phyloP scores from a whole-genome alignment of 2,888 invertebrate species.

The Chaetogeoica ovagalla region DNA sequence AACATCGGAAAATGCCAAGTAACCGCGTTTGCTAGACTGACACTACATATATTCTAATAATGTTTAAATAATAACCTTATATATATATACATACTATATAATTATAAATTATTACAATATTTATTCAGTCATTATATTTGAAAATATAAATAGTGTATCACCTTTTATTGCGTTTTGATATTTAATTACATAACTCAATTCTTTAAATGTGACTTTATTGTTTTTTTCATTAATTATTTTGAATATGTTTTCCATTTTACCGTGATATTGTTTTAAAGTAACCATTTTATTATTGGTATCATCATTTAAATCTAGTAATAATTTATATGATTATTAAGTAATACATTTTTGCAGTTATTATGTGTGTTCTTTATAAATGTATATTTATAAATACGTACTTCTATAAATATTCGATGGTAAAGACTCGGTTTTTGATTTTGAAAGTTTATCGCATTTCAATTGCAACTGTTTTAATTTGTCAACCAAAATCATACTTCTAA shows the following conservation, averaged over 20 bases:
- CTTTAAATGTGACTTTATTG: neutral
- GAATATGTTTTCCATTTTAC: conserved; percentile 1
- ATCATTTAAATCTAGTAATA: neutral
- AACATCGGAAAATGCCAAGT: too few species aligned
- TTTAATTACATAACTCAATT: neutral
- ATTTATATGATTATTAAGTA: too few species aligned
- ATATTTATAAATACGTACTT: neutral
- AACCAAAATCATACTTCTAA: too few species aligned
- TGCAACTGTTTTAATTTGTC: too few species aligned
- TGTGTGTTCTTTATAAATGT: neutral
- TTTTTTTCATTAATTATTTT: conserved; percentile 4
- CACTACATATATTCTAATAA: too few species aligned
- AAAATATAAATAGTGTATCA: neutral
- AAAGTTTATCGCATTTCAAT: too few species aligned
- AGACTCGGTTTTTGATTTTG: neutral
- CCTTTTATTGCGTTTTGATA: conserved; percentile 1
- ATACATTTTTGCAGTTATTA: too few species aligned
- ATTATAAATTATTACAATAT: too few species aligned
- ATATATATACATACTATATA: too few species aligned
- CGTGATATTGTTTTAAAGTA: neutral
- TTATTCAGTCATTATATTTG: too few species aligned
- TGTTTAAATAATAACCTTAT: too few species aligned
- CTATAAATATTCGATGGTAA: neutral
- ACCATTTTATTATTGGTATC: neutral
- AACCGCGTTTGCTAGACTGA: too few species aligned